Conservation (phyloP, 2,888 invertebrate genomes). For the Gandaritis pyraliata region DNA sequence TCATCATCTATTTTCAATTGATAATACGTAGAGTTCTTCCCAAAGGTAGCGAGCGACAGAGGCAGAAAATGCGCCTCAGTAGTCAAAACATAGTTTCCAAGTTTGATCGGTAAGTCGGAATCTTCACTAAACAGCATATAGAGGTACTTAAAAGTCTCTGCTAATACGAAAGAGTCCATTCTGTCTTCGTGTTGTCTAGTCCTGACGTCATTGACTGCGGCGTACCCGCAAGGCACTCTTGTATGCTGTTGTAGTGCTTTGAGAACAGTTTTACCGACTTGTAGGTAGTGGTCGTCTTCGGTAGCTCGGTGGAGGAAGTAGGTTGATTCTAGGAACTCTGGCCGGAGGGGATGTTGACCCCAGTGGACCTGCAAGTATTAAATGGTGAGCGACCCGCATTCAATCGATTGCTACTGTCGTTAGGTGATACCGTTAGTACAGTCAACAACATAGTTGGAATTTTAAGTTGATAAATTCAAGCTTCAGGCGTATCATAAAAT, state of each 20-base stretch:
- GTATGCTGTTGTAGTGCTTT: constrained; percentile 95
- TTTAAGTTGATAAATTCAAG: too few species aligned
- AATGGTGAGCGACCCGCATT: not conserved
- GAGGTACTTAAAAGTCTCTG: constrained; percentile 99
- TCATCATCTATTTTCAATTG: constrained; percentile 77
- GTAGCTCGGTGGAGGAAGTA: constrained; percentile 98
- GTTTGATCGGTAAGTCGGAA: constrained; percentile 90
- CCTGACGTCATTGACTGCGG: constrained; percentile 97
- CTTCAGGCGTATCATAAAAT: too few species aligned
- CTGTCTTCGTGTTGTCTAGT: constrained; percentile 96
- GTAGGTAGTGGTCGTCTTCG: constrained; percentile 96
- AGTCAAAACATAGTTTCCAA: constrained; percentile 95
- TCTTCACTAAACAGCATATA: constrained; percentile 96
- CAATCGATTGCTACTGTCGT: not conserved
- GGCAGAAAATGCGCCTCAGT: constrained; percentile 98
- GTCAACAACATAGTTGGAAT: too few species aligned
- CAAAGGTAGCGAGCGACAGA: constrained; percentile 89
- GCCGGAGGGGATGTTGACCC: constrained; percentile 98
- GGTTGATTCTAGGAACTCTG: constrained; percentile 99
- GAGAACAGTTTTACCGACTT: constrained; percentile 94
- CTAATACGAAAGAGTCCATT: constrained; percentile 99
- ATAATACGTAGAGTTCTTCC: constrained; percentile 79
- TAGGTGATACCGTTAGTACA: too few species aligned
- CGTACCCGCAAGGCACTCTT: constrained; percentile 97
- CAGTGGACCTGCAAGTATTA: constrained; percentile 90